These are phyloP conservation scores for Autographa gamma DNA, from an alignment of 2,888 invertebrate genomes.

Conservation along the genomic window DNA sequence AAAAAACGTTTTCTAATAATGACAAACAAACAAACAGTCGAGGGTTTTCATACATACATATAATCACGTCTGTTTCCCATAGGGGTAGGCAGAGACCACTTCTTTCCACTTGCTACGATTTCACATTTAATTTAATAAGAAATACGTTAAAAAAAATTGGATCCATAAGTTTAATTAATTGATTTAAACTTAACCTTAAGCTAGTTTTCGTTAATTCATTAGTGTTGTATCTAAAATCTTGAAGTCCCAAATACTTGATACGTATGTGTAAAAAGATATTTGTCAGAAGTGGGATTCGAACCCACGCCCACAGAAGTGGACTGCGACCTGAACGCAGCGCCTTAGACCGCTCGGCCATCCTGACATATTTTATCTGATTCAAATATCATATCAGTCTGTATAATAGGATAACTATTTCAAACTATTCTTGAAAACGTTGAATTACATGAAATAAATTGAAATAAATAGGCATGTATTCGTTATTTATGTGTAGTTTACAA, in stretches of 20 bases:
- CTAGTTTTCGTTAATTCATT: no score
- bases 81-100: no score
- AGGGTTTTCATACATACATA: no score
- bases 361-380: conserved; percentile 42
- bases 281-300: conserved; percentile 79
- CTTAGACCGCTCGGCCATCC: conserved; percentile 79
- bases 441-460: not conserved
- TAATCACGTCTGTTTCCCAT: no score
- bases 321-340: conserved; percentile 80
- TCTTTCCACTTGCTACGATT: no score
- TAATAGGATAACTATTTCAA: conserved; percentile 4
- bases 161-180: no score
- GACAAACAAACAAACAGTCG: no score
- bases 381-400: conserved; percentile 33
- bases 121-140: no score
- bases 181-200: no score
- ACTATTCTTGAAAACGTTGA: not conserved
- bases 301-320: conserved; percentile 80
- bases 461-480: not conserved
- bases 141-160: no score
- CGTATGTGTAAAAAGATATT: conserved; percentile 41
- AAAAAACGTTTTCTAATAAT: no score
- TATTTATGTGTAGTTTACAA: not conserved
- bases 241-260: not conserved
- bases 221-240: not conserved